Evolutionary conservation across 2,888 invertebrate genomes (phyloP), one percentile per base, ranked within the genome.

Genomic region (Drosophila macrothrix): DNA sequence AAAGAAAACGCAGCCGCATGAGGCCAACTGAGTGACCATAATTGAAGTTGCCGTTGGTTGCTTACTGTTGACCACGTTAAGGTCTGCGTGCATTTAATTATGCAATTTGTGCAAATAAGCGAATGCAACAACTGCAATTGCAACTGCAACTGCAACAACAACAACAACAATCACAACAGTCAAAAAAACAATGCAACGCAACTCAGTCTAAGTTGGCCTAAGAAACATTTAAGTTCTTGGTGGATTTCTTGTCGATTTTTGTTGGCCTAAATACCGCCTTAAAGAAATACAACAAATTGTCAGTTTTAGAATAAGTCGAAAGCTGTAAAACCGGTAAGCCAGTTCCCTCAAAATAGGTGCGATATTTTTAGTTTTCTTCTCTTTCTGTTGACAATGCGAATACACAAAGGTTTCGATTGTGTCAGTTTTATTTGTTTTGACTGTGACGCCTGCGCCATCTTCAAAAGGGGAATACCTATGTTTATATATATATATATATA

Each of bases 41-140:
- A 88, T 88, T 84, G 83, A 70, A 78, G 84, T 84, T 80, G 65
- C 56, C 54, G 77, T 68, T 68, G 56, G 49, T 66, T 59, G 67
- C 62, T 66, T 59, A 66, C 62, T 62, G 68, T 64, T 74, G 71
- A 60, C 71, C 73, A 78, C 63, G 76, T 73, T 78, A 76, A 86
- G 88, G 85, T 90, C 83, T 90, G 90, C 86, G 88, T 90, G 90
- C 90, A 83, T 81, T 90, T 88, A 86, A 86, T 86, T 86, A 83
- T 88, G 86, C 86, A 86, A 88, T 90, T 89, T 90, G 83, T 84
- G 90, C 90, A 85, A 90, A 82, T 88, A 76, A 73, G 67, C 62
- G 67, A 73, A 72, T 49, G 39, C 62, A 61, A 52, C 60, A 46
- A 46, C 52, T 56, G 29, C 62, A 39, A 70, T 62, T 60, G 53